Base-by-base conservation (phyloP, 2,888 invertebrate species). In the Miltochrista miniata region DNA sequence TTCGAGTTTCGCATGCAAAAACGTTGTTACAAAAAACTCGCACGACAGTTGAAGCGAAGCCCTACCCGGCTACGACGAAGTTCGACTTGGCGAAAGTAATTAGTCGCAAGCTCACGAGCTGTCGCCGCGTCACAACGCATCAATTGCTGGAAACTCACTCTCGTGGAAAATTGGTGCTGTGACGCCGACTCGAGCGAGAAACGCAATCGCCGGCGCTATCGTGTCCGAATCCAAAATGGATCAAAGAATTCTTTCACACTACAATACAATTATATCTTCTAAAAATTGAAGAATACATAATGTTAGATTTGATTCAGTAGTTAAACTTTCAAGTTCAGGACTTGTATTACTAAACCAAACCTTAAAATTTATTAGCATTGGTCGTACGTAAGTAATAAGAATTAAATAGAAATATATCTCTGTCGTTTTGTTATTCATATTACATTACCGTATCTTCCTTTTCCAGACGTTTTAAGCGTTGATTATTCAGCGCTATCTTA, bases 401-500 rank as follows among this genome's bases (percentile, higher is more conserved):
- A 88, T 88, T 87, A 90, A 88, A 88, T 88, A 82, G 82, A 76
- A 83, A 89, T 89, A 87, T 84, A 85, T 88, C 87, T 87, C 81
- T 83, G 86, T 88, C 88, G 87, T 87, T 90, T 90, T 89, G 87
- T 87, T 91, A 91, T 91, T 90, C 90, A 90, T 90, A 90, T 89
- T 84, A 85, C 87, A 87, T 90, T 90, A 87, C 87, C 83, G 87
- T 90, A 90, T 91, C 90, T 90, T 90, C 88, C 90, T 87, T 89
- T 90, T 89, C 88, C 86, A 89, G 90, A 88, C 89, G 87, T 90
- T 90, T 87, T 87, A 90, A 90, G 88, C 88, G 90, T 90, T 91
- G 91, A 90, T 91, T 91, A 91, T 91, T 90, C 90, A 87, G 85
- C 84, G 84, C 81, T 90, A 90, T 90, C 90, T 75, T 72, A 65